A percentile compares a stretch with the other conserved stretches of the same genome.
These are phyloP conservation scores for Limonius californicus DNA, from an alignment of 1,140 invertebrate genomes.

Conservation along the genomic window DNA sequence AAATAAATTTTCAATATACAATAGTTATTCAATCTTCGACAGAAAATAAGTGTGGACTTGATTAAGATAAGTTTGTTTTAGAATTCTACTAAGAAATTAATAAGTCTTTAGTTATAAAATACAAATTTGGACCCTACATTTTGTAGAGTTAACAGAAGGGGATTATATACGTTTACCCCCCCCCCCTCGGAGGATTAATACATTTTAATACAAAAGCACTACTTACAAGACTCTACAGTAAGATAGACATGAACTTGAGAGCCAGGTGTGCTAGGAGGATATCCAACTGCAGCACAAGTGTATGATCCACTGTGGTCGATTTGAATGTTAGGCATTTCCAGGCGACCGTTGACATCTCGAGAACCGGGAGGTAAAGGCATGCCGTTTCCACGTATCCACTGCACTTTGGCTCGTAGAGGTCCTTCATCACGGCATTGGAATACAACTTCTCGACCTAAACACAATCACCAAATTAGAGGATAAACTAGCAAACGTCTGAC, in stretches of 20 bases:
- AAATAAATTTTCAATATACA: too few species aligned
- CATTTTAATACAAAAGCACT: slow-evolving; percentile 22
- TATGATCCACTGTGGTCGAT: slow-evolving; percentile 73
- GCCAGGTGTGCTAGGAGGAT: slow-evolving; percentile 53
- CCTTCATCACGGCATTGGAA: slow-evolving; percentile 91
- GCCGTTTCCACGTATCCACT: slow-evolving; percentile 70
- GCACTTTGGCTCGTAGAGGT: slow-evolving; percentile 65
- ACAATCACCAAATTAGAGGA: neutral
- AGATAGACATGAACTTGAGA: slow-evolving; percentile 59
- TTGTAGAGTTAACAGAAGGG: too few species aligned
- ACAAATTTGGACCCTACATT: too few species aligned
- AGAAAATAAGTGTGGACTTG: too few species aligned
- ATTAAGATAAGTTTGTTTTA: too few species aligned
- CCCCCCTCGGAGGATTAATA: too few species aligned
- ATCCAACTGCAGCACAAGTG: slow-evolving; percentile 74
- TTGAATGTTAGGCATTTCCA: slow-evolving; percentile 83
- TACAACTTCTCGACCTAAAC: slow-evolving; percentile 79
- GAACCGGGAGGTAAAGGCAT: slow-evolving; percentile 67
- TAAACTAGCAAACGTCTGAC: neutral
- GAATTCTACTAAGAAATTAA: too few species aligned
- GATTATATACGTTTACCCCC: too few species aligned
- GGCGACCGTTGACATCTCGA: slow-evolving; percentile 66
- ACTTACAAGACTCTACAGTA: slow-evolving; percentile 71
- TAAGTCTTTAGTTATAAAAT: too few species aligned
- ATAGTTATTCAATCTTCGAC: too few species aligned